Percentiles rank a stretch among this genome's conserved stretches.
These are phyloP conservation scores for Hemicordylus capensis DNA, from an alignment of 2,113 vertebrate species.

Conservation along the genomic window DNA sequence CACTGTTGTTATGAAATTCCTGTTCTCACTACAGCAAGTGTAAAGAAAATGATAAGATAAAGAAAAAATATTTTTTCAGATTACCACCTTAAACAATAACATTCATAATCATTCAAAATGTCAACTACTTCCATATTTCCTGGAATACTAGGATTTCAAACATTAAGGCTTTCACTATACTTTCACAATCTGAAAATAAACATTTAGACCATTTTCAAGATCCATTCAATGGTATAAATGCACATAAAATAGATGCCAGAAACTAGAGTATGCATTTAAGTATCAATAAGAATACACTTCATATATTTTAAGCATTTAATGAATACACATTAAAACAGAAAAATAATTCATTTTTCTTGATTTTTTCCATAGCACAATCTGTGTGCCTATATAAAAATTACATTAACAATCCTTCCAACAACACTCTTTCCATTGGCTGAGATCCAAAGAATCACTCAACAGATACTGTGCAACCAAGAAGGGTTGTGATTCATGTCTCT, in stretches of 20 bases:
- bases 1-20: too few species aligned
- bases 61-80: neutral
- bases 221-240: neutral
- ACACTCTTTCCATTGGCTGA: neutral
- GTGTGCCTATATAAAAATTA: neutral
- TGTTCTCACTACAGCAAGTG: neutral
- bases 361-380: neutral
- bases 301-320: neutral
- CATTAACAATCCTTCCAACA: neutral
- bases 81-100: neutral
- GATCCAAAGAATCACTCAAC: neutral
- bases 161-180: neutral
- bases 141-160: neutral
- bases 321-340: neutral
- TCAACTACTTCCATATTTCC: neutral
- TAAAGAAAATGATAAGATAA: neutral
- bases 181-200: neutral
- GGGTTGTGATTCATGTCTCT: neutral
- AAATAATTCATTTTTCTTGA: neutral
- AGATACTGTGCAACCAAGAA: neutral
- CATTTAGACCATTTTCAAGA: neutral
- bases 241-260: neutral
- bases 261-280: neutral
- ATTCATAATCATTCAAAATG: neutral
- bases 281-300: neutral